Base-by-base conservation (phyloP, 1,140 invertebrate species). In the Streblospio benedicti region DNA sequence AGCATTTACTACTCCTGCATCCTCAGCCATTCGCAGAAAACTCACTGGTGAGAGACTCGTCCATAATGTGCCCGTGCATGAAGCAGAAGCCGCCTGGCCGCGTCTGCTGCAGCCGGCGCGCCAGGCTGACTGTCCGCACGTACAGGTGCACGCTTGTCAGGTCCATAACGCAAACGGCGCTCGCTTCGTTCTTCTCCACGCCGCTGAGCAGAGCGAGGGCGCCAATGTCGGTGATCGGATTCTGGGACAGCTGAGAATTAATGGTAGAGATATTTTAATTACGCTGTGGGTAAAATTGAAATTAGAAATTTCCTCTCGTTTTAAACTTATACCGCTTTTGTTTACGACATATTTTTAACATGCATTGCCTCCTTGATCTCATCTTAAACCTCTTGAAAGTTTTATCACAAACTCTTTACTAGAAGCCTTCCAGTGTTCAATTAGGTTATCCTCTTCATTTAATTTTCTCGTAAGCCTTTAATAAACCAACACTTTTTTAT, bases 171-270 rank as follows among this genome's bases (percentile, higher is more conserved):
- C 50, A 52, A 12, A n/a, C 33, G 20, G 18, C 18, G n/a, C 33
- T 25, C 35, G 30, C 53, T n/a, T n/a, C n/a, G n/a, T n/a, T n/a
- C n/a, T 9, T 9, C 25, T 30, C 3, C 6, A 52, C 18, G 18
- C 20, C 50, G 18, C 9, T 31, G 23, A 52, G 30, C 50, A 52
- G 18, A n/a, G 53, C 28, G 18, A 32, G n/a, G 53, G 32, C 35
- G 30, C 53, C 43, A 31, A 25, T 20, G 2, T 32, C 43, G 6
- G 53, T 56, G 32, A 56, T 14, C 4, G 53, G 32, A 31, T 56
- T 56, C 23, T 56, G 35, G 9, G 53, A 32, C 28, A 56, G 35
- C 53, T 56, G 31, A 20, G n/a, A 18, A 49, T 38, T 9, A 38
- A 38, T 9, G n/a, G 9, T 38, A 38, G 35, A 9, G 9, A 38